phyloP scores from a whole-genome alignment of 2,797 vertebrate genomes.

The Mastacembelus armatus region DNA sequence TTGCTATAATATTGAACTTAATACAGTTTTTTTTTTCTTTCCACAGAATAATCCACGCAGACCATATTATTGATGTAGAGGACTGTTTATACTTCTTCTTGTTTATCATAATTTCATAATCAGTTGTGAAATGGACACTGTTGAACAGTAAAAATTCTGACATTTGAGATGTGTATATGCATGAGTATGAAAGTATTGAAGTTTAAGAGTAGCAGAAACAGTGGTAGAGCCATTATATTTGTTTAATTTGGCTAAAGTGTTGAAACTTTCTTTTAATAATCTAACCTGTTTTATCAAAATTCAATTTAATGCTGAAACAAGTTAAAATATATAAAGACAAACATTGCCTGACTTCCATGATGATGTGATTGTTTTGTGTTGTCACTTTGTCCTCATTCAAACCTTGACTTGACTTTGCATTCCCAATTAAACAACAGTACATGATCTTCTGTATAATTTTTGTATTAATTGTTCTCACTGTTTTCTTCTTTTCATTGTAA shows the following conservation, averaged over 20 bases:
- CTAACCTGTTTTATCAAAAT: background rate
- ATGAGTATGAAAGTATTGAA: background rate
- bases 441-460: conserved; percentile 22
- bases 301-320: conserved; percentile 37
- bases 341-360: conserved; percentile 5
- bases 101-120: conserved; percentile 35
- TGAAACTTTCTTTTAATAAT: background rate
- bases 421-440: conserved; percentile 21
- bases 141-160: conserved; percentile 39
- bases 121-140: conserved; percentile 41
- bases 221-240: background rate
- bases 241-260: conserved; percentile 18
- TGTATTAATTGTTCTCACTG: conserved; percentile 30
- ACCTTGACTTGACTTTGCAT: conserved; percentile 15
- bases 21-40: conserved; percentile 15
- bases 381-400: conserved; percentile 8
- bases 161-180: conserved; percentile 12
- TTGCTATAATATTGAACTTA: conserved; percentile 3
- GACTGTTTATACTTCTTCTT: conserved; percentile 33
- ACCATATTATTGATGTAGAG: conserved; percentile 92
- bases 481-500: conserved; percentile 31
- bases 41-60: conserved; percentile 95
- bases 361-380: conserved; percentile 24
- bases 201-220: conserved; percentile 10
- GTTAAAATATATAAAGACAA: conserved; percentile 24